These are phyloP conservation scores for Globia sparganii DNA, from an alignment of 2,888 invertebrate species.

Conservation along the genomic window DNA sequence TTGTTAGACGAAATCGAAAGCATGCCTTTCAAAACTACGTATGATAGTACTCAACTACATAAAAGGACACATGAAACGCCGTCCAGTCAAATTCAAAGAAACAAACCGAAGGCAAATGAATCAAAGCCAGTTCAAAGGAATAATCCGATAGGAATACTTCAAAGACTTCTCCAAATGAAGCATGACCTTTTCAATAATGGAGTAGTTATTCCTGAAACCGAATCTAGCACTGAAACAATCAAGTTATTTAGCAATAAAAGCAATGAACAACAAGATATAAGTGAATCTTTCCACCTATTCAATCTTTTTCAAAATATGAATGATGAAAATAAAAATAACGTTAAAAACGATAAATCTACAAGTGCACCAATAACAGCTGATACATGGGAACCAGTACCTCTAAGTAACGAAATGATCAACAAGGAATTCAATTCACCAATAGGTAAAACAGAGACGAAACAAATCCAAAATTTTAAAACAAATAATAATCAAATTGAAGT, in stretches of 20 bases:
- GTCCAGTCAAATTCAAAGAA: background rate
- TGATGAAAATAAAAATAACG: slow-evolving; percentile 1
- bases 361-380: background rate
- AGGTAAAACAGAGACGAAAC: background rate
- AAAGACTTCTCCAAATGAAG: slow-evolving; percentile 22
- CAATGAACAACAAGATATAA: slow-evolving; percentile 17
- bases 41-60: slow-evolving; percentile 5
- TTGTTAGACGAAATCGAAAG: slow-evolving; percentile 14
- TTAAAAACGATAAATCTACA: slow-evolving; percentile 10
- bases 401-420: background rate
- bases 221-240: slow-evolving; percentile 1
- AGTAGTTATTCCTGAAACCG: background rate
- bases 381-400: slow-evolving; percentile 11
- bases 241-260: slow-evolving; percentile 5
- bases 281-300: slow-evolving; percentile 5
- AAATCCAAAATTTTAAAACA: background rate
- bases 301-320: slow-evolving; percentile 21
- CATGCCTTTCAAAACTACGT: background rate
- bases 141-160: slow-evolving; percentile 22
- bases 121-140: background rate
- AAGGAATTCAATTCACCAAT: background rate
- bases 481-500: background rate
- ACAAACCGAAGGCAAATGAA: background rate
- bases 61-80: slow-evolving; percentile 19
- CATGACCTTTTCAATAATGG: slow-evolving; percentile 37